Conservation (phyloP, 2,797 vertebrate genomes). For the Anguilla megastoma region DNA sequence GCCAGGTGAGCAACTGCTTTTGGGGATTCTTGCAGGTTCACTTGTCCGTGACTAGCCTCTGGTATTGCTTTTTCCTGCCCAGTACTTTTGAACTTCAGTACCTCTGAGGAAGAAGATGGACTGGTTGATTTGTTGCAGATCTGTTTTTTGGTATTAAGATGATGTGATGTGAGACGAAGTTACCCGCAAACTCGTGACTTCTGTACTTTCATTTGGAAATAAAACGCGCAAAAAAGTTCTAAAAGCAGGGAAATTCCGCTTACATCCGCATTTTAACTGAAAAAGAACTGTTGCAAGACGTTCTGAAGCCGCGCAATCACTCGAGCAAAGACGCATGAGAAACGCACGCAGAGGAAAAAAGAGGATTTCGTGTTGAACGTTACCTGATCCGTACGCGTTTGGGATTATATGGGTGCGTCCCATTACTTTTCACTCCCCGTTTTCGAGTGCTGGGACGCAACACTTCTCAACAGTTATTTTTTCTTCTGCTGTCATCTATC, state of each 20-base stretch:
- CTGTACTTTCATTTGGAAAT: no score
- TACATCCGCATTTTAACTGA: neutral
- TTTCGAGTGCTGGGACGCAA: neutral
- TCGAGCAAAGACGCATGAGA: conserved; percentile 16
- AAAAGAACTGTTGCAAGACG: conserved; percentile 47
- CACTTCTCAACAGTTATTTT: neutral
- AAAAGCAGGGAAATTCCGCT: no score
- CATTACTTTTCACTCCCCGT: neutral
- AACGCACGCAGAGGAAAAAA: neutral
- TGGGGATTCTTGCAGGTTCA: neutral
- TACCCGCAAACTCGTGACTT: no score
- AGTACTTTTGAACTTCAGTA: no score
- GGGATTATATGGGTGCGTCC: neutral
- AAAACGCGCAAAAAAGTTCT: no score
- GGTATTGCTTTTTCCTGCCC: neutral
- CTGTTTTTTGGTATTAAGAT: no score
- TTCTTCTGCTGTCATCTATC: neutral
- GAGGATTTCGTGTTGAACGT: neutral
- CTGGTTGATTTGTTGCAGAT: no score
- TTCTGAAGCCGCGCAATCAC: conserved; percentile 13
- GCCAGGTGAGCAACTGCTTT: neutral
- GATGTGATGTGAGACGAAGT: no score
- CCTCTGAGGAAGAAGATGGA: no score
- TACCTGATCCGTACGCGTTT: neutral
- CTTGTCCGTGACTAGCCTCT: neutral